Evolutionary conservation across 2,888 invertebrate species (phyloP).

Genomic region (Lepidocyrtinus sp.): DNA sequence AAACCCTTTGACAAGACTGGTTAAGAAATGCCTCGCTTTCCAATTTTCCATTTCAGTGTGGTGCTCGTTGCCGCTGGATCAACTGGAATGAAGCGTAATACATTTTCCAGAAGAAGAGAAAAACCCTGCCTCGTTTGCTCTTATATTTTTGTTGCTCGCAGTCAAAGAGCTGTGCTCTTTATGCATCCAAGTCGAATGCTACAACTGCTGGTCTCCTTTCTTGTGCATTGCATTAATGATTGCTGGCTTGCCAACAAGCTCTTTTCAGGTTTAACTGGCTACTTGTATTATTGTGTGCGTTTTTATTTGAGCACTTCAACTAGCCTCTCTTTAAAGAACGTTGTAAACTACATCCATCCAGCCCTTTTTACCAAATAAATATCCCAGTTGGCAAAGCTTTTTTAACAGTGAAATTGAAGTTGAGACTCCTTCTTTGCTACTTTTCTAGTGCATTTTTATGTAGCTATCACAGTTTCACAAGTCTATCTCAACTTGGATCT

Average conservation of each 20-base stretch:
- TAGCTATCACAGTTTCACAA: background rate
- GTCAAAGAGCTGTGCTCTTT: background rate
- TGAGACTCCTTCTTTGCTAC: background rate
- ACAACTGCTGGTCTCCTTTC: background rate
- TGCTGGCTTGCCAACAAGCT: background rate
- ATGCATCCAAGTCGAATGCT: background rate
- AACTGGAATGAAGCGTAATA: slow-evolving; percentile 35
- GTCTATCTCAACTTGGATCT: background rate
- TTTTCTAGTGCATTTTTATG: background rate
- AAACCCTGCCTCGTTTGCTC: background rate
- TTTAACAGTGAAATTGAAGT: background rate
- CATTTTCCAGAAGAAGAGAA: slow-evolving; percentile 7
- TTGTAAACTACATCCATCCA: background rate
- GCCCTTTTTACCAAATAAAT: background rate
- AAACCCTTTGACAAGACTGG: background rate
- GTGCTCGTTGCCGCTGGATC: slow-evolving; percentile 49
- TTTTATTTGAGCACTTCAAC: background rate
- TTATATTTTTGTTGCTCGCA: background rate
- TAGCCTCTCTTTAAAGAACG: background rate
- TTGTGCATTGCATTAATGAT: background rate
- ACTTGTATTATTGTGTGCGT: background rate
- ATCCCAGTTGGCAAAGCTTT: background rate
- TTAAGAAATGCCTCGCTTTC: slow-evolving; percentile 46
- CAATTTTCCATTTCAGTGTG: slow-evolving; percentile 52
- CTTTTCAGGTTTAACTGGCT: background rate